Evolutionary conservation across 1,140 invertebrate genomes (phyloP).

Genomic region (Popillia japonica): DNA sequence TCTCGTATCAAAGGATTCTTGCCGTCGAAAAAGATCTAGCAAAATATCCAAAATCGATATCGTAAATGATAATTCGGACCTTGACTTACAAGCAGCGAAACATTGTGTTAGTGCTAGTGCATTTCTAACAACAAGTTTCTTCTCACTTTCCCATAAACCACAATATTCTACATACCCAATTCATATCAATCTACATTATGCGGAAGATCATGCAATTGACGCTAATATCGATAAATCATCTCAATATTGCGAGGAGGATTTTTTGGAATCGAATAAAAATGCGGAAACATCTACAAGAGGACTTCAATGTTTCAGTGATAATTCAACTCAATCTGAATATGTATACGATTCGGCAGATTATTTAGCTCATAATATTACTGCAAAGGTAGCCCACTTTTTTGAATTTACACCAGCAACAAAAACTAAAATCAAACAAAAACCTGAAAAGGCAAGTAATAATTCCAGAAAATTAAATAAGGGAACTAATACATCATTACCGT

Average conservation of each 20-base stretch:
- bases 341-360: neutral
- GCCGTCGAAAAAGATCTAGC: neutral
- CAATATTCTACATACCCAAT: neutral
- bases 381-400: constrained; percentile 16
- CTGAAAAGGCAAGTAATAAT: neutral
- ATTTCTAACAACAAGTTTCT: constrained; percentile 11
- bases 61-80: neutral
- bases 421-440: neutral
- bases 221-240: neutral
- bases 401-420: neutral
- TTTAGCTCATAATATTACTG: neutral
- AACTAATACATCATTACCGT: neutral
- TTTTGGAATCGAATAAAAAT: neutral
- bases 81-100: neutral
- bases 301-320: constrained; percentile 4
- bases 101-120: neutral
- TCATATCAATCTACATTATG: neutral
- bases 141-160: neutral
- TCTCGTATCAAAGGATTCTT: neutral
- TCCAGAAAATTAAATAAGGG: neutral
- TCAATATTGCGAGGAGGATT: neutral
- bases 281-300: neutral
- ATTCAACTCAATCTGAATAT: neutral
- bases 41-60: neutral
- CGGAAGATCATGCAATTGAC: neutral